phyloP scores from a whole-genome alignment of 2,888 invertebrate species.

The Apomyelois bistriatella region DNA sequence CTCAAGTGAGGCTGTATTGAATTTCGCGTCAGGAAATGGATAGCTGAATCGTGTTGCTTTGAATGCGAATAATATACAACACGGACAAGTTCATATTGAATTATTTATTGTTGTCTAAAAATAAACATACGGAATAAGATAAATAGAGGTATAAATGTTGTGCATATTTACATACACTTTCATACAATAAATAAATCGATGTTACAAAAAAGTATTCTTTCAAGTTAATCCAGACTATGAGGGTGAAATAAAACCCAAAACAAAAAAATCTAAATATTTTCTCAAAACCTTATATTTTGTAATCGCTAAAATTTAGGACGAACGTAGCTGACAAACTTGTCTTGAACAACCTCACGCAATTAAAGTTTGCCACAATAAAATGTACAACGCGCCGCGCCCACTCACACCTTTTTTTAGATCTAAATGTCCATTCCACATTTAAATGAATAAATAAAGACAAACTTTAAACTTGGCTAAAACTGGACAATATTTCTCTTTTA shows the following conservation, averaged over 20 bases:
- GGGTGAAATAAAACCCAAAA: no score
- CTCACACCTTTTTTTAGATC: conserved; percentile 5
- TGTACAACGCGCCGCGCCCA: conserved; percentile 5
- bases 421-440: not conserved
- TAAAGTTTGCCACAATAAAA: conserved; percentile 1
- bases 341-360: not conserved
- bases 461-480: no score
- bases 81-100: not conserved
- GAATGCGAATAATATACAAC: not conserved
- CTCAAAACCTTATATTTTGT: no score
- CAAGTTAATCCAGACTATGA: no score
- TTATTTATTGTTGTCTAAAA: not conserved
- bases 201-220: no score
- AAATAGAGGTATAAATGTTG: no score
- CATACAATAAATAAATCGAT: no score
- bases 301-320: no score
- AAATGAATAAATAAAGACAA: not conserved
- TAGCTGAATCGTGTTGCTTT: not conserved
- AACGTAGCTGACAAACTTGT: no score
- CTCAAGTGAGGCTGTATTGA: conserved; percentile 1
- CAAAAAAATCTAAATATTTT: no score
- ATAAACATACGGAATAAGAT: not conserved
- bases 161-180: no score
- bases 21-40: not conserved
- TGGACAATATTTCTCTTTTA: no score